Base-by-base conservation (phyloP, 2,888 invertebrate species). In the Argyresthia goedartella region DNA sequence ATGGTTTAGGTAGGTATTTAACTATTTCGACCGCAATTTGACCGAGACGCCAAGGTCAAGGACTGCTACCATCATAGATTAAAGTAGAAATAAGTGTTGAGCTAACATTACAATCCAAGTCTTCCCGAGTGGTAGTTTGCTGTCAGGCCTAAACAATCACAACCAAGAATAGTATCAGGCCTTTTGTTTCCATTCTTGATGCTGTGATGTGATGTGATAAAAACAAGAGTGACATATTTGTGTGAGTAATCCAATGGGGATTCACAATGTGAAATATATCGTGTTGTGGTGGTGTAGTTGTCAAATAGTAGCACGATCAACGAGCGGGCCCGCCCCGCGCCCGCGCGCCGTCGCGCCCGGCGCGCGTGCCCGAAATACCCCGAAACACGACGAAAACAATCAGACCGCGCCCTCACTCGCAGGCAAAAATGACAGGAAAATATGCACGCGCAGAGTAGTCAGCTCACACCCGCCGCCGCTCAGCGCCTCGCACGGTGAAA, bases 301-400 rank as follows among this genome's bases (percentile, higher is more conserved):
- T 69, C 72, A 71, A 67, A 63, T 67, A 71, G 70, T 71, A 67
- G 71, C n/a, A n/a, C n/a, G n/a, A n/a, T n/a, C n/a, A n/a, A n/a
- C 67, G 76, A 73, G 77, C 71, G 73, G 73, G 73, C 75, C 77
- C 70, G 77, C 76, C 76, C 76, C 73, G n/a, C n/a, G n/a, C n/a
- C n/a, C n/a, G n/a, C n/a, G n/a, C 76, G 77, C 71, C 72, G 68
- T 69, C 76, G 63, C 71, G 74, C 66, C 63, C 71, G 75, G 66
- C 71, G 73, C 73, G 64, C 69, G 67, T 70, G 76, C 77, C 71
- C 73, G 70, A 85, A 84, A 85, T 84, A 81, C 76, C 78, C 71
- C 73, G 76, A 76, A 84, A 85, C 78, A 84, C 84, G 77, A 86
- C 81, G 82, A 86, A 86, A 86, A 86, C 85, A 84, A 85, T 84